Evolutionary conservation across 2,888 invertebrate species (phyloP), one percentile per base, ranked within the genome.

Genomic region (Drosophila formosana): DNA sequence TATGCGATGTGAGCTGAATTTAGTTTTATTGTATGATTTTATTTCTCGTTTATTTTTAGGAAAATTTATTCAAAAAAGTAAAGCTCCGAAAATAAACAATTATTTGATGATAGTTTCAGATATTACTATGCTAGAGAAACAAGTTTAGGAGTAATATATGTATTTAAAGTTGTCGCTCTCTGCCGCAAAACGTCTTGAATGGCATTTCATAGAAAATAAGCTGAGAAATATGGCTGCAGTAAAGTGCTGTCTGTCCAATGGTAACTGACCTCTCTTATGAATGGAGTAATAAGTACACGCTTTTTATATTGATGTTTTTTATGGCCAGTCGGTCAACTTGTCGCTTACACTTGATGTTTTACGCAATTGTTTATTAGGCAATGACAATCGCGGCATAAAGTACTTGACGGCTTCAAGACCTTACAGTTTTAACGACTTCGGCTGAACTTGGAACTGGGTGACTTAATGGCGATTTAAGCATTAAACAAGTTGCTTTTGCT

Each of bases 301-400:
- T 30, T 39, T 62, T 58, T 75, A 23, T 55, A 53, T 74, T 66
- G 39, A 62, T 72, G 66, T 66, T 63, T 32, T 45, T 37, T 37
- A 37, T n/a, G n/a, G n/a, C 5, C 37, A n/a, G 37, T 37, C 34
- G 34, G 34, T 11, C n/a, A n/a, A 37, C n/a, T 37, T 0, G 26
- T 61, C 49, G n/a, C 61, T 61, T 43, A 53, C 65, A 39, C 37
- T 55, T n/a, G 55, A 78, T 62, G 46, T 61, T 73, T 62, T 65
- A 75, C 75, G 75, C 74, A 78, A 75, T 75, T 73, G 75, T 67
- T 78, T 75, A 75, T 75, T 67, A 67, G 25, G 78, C 74, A 74
- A 75, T 67, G 74, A 51, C 45, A 39, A 67, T 57, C 46, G 4
- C 28, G 47, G 37, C 37, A 46, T 78, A 72, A 58, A 68, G 47